These are phyloP conservation scores for Hapalemur alaotrensis DNA, from an alignment of 2,797 vertebrate genomes.

Conservation along the genomic window DNA sequence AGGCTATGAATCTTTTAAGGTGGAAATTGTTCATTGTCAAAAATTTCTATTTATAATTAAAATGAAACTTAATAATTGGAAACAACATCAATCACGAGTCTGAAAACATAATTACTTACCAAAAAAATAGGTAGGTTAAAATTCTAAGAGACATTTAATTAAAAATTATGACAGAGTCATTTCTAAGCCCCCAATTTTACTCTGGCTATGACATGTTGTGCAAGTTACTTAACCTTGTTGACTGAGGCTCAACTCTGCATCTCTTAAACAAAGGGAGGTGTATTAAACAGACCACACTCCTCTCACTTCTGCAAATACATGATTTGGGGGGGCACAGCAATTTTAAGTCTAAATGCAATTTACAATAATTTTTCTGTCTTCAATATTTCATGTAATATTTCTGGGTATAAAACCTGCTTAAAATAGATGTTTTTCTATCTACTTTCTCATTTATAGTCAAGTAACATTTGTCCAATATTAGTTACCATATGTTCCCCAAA, in stretches of 20 bases:
- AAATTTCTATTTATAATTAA: slow-evolving; percentile 7
- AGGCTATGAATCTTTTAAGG: slow-evolving; percentile 53
- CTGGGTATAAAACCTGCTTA: not conserved
- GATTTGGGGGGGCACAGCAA: not conserved
- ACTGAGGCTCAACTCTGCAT: not conserved
- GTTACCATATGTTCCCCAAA: not conserved
- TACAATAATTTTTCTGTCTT: not conserved
- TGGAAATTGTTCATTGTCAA: slow-evolving; percentile 30
- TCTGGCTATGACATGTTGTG: not conserved
- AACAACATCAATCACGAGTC: not conserved
- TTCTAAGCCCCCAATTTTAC: not conserved
- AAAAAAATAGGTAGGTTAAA: not conserved
- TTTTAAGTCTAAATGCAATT: not conserved
- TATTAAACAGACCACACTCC: not conserved
- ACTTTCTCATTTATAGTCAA: not conserved
- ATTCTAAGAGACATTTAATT: not conserved
- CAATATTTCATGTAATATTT: not conserved
- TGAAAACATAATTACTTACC: not conserved
- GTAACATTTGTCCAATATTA: not conserved
- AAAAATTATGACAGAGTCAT: not conserved
- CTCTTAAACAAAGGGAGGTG: not conserved
- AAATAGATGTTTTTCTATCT: slow-evolving; percentile 14
- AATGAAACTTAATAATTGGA: slow-evolving; percentile 7
- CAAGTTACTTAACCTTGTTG: not conserved
- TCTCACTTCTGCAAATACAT: not conserved